Evolutionary conservation across 2,113 vertebrate genomes (phyloP), one percentile per base, ranked within the genome.

Genomic region (Aphelocoma coerulescens): DNA sequence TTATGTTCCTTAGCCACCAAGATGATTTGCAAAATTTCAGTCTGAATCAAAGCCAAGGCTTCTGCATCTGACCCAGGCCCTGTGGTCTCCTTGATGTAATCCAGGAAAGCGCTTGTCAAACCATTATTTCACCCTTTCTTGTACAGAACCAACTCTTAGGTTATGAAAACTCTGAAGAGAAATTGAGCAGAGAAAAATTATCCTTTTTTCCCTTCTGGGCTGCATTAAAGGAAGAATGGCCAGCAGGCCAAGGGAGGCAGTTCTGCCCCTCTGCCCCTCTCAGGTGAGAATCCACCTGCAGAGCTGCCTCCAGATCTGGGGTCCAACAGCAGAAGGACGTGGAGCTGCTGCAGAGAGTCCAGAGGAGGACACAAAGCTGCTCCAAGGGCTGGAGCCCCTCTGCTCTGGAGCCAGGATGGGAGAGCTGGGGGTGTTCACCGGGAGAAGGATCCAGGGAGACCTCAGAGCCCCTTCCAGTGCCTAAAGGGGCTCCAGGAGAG

Each of bases 1-100:
- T 95, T 96, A 83, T 58, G 39, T 67, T 88, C 59, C 74, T 88
- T 43, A 77, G 78, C 20, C 59, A 71, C 63, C 75, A 80, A 74
- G 63, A 74, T 83, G 51, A 72, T 88, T 74, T 94, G 85, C 67
- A 85, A 90, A 88, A 97, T 97, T 95, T 96, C 91, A 1, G 46
- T 95, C 93, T 94, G 91, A 93, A 85, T 93, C 94, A 95, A 94
- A 93, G 69, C 41, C 66, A 54, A 84, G 67, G n/a, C 7, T 88
- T 72, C 74, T 67, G 78, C n/a, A 41, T 83, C 85, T 88, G 67
- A 79, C 55, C 93, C 65, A 65, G 72, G 19, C 16, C 57, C 35
- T 92, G 93, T 35, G 80, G 84, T 92, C 86, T 92, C 48, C 30
- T 3, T 44, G 22, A 75, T 52, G 20, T 52, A 84, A 67, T 93